Evolutionary conservation across 1,140 invertebrate species (phyloP), one percentile per base, ranked within the genome.

Genomic region (Palaemon carinicauda): DNA sequence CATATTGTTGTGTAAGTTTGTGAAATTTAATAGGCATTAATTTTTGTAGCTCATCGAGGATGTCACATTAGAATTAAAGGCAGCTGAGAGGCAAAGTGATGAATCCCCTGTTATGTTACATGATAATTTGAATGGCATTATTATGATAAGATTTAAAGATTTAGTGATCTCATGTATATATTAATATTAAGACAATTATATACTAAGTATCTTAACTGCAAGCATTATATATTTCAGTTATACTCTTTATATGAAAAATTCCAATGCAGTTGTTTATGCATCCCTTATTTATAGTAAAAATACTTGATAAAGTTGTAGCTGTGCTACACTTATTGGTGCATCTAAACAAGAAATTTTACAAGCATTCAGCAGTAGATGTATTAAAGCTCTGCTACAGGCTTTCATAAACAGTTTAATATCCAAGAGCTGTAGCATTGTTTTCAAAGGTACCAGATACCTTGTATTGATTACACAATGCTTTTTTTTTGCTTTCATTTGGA

Each of bases 101-200:
- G 74, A 83, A 83, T 73, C 82, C 53, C 74, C 75, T 73, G 56
- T 65, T 83, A 53, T 83, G 33, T 56, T 83, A 73, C 75, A 83
- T 83, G 60, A 75, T 75, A 83, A 83, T 31, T 41, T 41, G 41
- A 77, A 75, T 83, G 82, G 82, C 82, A 83, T 83, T 83, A 83
- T 33, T 83, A 83, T 75, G 71, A 75, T 83, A 83, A 83, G 82
- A 53, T 83, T 41, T 41, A 41, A 83, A 54, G 50, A 52, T 41
- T 83, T 83, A 83, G 82, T 73, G 82, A 83, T 83, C 82, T 83
- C 82, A 83, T 83, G 27, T 83, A 83, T 73, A 83, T 54, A n/a
- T 54, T 83, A 83, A 56, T 71, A 71, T 73, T 83, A 83, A 83
- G 82, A 41, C 12, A 75, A n/a, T n/a, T n/a, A n/a, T n/a, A n/a